Percentiles rank a stretch among this genome's conserved stretches.
These are phyloP conservation scores for Halictus ligatus DNA, from an alignment of 2,888 invertebrate genomes.

Conservation along the genomic window DNA sequence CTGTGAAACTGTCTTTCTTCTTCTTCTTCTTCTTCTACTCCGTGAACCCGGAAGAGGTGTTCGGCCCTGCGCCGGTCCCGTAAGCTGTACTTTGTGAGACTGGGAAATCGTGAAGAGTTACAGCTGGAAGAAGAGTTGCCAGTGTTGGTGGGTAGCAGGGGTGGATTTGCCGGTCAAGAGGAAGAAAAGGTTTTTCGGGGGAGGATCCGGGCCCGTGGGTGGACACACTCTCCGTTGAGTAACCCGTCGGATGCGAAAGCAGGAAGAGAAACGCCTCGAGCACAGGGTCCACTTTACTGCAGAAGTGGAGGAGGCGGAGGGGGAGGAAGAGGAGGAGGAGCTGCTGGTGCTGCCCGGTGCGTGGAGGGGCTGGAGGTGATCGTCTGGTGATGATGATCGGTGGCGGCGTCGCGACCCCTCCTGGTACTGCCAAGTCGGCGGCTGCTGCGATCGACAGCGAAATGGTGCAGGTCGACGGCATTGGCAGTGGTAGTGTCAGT, in stretches of 20 bases:
- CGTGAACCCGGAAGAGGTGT: background rate
- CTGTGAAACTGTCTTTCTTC: background rate
- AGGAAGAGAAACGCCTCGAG: conserved; percentile 41
- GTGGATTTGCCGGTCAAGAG: background rate
- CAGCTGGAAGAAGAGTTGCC: background rate
- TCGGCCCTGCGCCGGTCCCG: background rate
- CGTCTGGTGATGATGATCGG: conserved; percentile 82
- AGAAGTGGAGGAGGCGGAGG: conserved; percentile 59
- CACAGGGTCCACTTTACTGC: conserved; percentile 37
- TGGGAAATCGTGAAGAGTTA: background rate
- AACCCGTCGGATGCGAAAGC: conserved; percentile 58
- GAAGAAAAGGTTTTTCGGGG: background rate
- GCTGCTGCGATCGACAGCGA: conserved; percentile 80
- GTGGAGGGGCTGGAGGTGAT: conserved; percentile 71
- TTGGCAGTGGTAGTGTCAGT: conserved; percentile 82
- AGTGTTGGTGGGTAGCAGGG: background rate
- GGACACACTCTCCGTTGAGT: background rate
- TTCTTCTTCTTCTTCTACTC: background rate
- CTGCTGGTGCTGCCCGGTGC: conserved; percentile 63
- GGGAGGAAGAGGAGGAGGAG: conserved; percentile 63
- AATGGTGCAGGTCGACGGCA: conserved; percentile 81
- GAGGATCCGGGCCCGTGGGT: background rate
- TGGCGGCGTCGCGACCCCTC: conserved; percentile 81
- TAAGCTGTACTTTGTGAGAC: background rate
- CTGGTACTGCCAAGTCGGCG: conserved; percentile 81